A percentile compares a stretch with the other conserved stretches of the same genome.
Conservation (phyloP, 2,113 vertebrate genomes). For the Ardeotis arabs region DNA sequence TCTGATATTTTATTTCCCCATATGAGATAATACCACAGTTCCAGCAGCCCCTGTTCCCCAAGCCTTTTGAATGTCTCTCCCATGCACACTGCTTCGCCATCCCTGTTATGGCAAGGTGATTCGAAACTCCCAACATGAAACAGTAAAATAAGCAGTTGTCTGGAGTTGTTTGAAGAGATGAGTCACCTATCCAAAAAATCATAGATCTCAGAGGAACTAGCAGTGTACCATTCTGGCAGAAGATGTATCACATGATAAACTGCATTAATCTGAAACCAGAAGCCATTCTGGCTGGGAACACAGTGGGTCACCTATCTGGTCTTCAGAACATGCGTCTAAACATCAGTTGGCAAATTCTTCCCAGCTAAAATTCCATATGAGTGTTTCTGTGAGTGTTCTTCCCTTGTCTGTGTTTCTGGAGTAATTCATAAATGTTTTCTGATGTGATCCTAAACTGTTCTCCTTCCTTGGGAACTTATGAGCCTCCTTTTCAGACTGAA, state of each 20-base stretch:
- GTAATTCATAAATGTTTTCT: neutral
- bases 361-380: neutral
- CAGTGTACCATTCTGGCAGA: neutral
- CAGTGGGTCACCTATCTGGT: neutral
- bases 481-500: neutral
- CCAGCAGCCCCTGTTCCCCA: neutral
- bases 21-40: neutral
- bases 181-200: neutral
- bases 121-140: neutral
- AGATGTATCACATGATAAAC: neutral
- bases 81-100: neutral
- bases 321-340: neutral
- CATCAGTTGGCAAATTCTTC: neutral
- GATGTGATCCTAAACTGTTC: neutral
- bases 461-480: neutral
- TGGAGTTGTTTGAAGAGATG: neutral
- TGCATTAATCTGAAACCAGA: neutral
- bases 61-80: neutral
- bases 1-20: neutral
- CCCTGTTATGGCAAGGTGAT: neutral
- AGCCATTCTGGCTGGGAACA: neutral
- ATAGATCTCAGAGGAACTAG: neutral
- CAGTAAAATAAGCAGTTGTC: neutral
- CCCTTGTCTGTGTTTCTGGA: neutral
- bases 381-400: neutral